These are phyloP conservation scores for Trachelus tabidus DNA, from an alignment of 2,888 invertebrate genomes.

Conservation along the genomic window DNA sequence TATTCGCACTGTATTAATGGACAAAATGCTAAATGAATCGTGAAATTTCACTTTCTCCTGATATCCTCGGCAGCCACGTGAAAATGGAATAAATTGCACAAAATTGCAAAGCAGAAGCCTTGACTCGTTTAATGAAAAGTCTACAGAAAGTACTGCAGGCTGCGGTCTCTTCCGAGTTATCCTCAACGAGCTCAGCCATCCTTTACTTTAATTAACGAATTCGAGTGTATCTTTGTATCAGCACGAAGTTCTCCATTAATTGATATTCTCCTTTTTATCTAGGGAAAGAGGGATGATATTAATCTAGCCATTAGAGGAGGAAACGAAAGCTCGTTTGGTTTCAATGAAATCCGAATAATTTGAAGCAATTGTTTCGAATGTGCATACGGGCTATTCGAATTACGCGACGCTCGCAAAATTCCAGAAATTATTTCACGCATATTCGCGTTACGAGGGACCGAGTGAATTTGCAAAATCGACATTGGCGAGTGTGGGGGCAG, in stretches of 20 bases:
- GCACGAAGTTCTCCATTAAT: neutral
- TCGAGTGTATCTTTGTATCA: conserved; percentile 19
- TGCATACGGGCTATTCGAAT: neutral
- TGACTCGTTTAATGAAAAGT: conserved; percentile 50
- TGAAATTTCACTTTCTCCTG: conserved; percentile 44
- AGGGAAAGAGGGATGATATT: neutral
- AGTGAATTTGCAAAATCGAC: neutral
- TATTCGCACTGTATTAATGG: conserved; percentile 47
- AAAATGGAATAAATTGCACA: conserved; percentile 42
- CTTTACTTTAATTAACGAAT: conserved; percentile 46
- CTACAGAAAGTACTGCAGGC: conserved; percentile 28
- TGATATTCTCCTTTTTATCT: neutral
- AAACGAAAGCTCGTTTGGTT: neutral
- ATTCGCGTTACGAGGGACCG: neutral
- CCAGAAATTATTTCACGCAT: neutral
- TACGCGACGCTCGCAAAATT: neutral
- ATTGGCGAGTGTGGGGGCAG: neutral
- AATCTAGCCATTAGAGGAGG: neutral
- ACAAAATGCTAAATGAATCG: conserved; percentile 56
- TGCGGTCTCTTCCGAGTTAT: neutral
- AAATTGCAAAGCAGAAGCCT: conserved; percentile 33
- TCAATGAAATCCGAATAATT: neutral
- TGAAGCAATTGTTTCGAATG: neutral
- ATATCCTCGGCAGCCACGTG: conserved; percentile 12
- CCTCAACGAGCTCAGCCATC: conserved; percentile 25